Base-by-base conservation (phyloP, 2,113 vertebrate species). In the Podarcis raffonei region DNA sequence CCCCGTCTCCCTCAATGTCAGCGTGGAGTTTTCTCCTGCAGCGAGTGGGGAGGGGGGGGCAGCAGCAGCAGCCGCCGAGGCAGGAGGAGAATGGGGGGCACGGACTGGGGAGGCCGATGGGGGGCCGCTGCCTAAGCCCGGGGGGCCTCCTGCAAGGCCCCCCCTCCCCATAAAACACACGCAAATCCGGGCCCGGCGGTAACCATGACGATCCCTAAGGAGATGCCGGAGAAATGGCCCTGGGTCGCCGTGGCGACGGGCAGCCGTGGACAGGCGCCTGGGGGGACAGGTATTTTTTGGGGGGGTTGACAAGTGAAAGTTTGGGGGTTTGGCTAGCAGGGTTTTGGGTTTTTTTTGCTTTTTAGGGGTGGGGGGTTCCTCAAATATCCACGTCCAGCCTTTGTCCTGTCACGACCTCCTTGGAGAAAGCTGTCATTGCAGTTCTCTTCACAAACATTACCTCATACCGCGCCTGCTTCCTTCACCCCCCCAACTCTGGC, bases 151-250 rank as follows among this genome's bases (percentile, higher is more conserved):
- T 7, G 66, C 32, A 30, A 12, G 32, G 5, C 23, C 48, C 57
- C 35, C 32, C 23, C 69, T 30, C 42, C 3, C 48, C 5, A 35
- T 15, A 30, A 4, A 39, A 25, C 4, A 2, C 35, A 4, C 35
- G 9, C 84, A 7, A 8, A 18, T 2, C 84, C 57, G 0, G 72
- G 57, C 35, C 23, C 23, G 0, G 42, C 57, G 3, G 71, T 88
- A 65, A 77, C 59, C 72, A 88, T 88, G 87, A 88, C 87, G 71
- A 88, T 88, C 72, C 87, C 87, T 30, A 88, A 88, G 81, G 87
- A 88, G 81, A 88, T 88, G 80, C 87, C 87, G 0, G 87, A 88
- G 72, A 88, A 88, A 48, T 88, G 87, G 87, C 87, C 87, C 22
- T 88, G 87, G 87, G 81, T 88, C 20, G 30, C 87, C 59, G 81